Percentiles rank a stretch among this genome's conserved stretches.
These are phyloP conservation scores for Anguilla japonica DNA, from an alignment of 2,113 vertebrate species.

Conservation along the genomic window DNA sequence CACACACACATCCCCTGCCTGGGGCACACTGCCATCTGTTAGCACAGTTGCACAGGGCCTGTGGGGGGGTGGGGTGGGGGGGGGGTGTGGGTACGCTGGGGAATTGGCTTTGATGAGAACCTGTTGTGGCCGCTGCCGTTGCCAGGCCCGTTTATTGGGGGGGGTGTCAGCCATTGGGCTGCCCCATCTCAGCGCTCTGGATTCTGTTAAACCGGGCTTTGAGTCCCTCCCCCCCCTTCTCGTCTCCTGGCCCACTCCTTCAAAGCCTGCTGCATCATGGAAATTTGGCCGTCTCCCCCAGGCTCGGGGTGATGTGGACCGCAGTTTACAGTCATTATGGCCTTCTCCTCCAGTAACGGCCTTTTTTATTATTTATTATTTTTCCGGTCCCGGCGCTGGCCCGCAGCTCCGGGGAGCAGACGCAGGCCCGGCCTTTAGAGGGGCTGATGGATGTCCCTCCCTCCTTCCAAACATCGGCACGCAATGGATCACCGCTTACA, in stretches of 20 bases:
- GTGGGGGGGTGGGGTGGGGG: conserved; percentile 24
- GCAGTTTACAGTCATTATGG: conserved; percentile 71
- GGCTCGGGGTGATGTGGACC: conserved; percentile 64
- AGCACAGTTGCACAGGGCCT: conserved; percentile 58
- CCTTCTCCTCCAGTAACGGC: conserved; percentile 32
- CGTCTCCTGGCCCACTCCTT: conserved; percentile 74
- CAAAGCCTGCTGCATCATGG: conserved; percentile 87
- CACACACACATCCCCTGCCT: too few relatives aligned
- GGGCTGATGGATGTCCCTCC: background rate
- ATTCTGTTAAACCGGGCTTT: conserved; percentile 74
- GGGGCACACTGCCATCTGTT: conserved; percentile 63
- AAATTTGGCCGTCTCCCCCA: conserved; percentile 81
- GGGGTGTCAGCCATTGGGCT: conserved; percentile 73
- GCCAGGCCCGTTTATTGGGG: conserved; percentile 69
- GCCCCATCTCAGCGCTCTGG: conserved; percentile 63
- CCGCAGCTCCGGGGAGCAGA: background rate
- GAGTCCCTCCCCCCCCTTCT: conserved; percentile 61
- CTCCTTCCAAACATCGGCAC: background rate
- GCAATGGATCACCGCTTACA: background rate
- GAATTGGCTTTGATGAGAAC: conserved; percentile 63
- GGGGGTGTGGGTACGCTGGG: conserved; percentile 42
- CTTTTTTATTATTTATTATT: background rate
- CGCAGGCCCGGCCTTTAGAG: background rate
- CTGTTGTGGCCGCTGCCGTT: conserved; percentile 45
- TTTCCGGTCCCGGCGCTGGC: background rate